phyloP scores from a whole-genome alignment of 2,888 invertebrate genomes.

The Meteorus cinctellus region DNA sequence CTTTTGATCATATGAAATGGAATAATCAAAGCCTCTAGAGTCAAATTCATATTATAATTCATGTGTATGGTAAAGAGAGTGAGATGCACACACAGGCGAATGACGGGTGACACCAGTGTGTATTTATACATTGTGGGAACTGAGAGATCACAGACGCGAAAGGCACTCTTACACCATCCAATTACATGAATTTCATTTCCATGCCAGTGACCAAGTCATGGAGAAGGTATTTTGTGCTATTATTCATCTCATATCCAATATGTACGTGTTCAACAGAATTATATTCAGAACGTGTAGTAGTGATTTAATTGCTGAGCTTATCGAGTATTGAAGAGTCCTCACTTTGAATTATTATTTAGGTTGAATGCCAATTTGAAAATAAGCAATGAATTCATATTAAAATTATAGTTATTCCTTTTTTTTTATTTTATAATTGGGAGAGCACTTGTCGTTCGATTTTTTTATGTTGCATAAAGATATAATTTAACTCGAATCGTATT shows the following conservation, averaged over 20 bases:
- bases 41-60: background rate
- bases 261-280: background rate
- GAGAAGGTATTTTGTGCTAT: background rate
- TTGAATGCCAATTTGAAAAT: too few relatives aligned
- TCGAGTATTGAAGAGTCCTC: too few relatives aligned
- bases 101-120: background rate
- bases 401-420: too few relatives aligned
- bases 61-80: background rate
- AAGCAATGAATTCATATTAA: too few relatives aligned
- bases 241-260: background rate
- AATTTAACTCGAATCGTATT: too few relatives aligned
- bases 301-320: too few relatives aligned
- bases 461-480: too few relatives aligned
- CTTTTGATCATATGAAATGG: background rate
- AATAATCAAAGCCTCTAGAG: background rate
- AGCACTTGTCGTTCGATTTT: too few relatives aligned
- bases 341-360: too few relatives aligned
- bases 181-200: slow-evolving; percentile 44
- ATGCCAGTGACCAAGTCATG: slow-evolving; percentile 31
- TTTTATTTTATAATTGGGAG: too few relatives aligned
- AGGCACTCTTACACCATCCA: slow-evolving; percentile 28
- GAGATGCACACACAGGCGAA: background rate
- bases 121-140: background rate
- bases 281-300: too few relatives aligned
- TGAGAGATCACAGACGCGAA: slow-evolving; percentile 13